Percentiles rank a stretch among this genome's conserved stretches.
Evolutionary conservation across 2,113 vertebrate genomes (phyloP).

Genomic region (Suncus etruscus): DNA sequence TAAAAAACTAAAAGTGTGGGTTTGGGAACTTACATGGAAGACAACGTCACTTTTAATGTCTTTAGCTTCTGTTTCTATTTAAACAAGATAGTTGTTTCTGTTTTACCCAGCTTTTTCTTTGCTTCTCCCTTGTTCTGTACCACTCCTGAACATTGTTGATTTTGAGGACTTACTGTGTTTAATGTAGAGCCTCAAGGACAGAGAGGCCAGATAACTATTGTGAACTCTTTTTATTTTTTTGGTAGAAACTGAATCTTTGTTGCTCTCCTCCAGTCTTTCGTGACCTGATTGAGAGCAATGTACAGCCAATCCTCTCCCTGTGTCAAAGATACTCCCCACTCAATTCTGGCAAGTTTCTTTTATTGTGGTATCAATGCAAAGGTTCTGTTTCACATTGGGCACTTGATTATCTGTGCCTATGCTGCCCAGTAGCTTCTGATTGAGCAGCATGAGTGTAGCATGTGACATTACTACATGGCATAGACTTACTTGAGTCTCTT

Average conservation of each 20-base stretch:
- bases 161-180: too few relatives aligned
- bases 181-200: too few relatives aligned
- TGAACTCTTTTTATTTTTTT: not conserved
- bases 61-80: not conserved
- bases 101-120: too few relatives aligned
- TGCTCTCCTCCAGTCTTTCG: not conserved
- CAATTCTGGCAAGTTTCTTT: constrained; percentile 15
- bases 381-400: not conserved
- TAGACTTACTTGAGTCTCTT: not conserved
- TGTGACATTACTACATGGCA: not conserved
- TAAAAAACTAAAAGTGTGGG: not conserved
- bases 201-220: too few relatives aligned
- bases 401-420: not conserved
- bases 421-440: not conserved
- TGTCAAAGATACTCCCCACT: not conserved
- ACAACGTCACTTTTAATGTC: constrained; percentile 26
- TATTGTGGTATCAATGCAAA: not conserved
- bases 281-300: not conserved
- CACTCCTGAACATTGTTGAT: too few relatives aligned
- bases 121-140: too few relatives aligned
- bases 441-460: not conserved
- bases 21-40: not conserved
- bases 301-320: not conserved
- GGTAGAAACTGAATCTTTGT: not conserved
- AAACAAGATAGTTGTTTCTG: not conserved